These are phyloP conservation scores for Psettodes erumei DNA, from an alignment of 2,113 vertebrate species.

Conservation along the genomic window DNA sequence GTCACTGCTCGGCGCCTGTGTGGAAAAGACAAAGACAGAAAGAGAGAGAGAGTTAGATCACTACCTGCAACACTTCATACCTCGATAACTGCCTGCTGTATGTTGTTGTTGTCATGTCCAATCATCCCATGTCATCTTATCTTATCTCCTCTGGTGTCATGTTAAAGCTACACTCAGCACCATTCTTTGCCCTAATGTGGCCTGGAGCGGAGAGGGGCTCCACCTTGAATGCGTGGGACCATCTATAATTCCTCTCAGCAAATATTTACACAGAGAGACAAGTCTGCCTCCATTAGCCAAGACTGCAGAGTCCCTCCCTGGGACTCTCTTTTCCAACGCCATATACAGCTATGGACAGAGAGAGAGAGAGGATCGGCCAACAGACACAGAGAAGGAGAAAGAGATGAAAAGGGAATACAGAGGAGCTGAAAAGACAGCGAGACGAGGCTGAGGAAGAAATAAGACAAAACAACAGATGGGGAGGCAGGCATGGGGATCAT, in stretches of 20 bases:
- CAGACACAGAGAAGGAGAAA: background rate
- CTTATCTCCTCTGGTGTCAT: background rate
- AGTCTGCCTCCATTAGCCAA: constrained; percentile 67
- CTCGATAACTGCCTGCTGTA: background rate
- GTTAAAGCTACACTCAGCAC: constrained; percentile 29
- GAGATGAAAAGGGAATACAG: background rate
- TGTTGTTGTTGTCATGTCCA: background rate
- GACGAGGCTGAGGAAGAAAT: background rate
- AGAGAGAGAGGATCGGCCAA: constrained; percentile 14
- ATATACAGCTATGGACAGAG: constrained; percentile 73
- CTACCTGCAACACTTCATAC: constrained; percentile 4
- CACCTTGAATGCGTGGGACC: constrained; percentile 67
- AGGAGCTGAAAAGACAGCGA: background rate
- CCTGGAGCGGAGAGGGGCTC: constrained; percentile 51
- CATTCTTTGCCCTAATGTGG: constrained; percentile 78
- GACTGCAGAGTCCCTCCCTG: constrained; percentile 52
- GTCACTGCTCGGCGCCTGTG: constrained; percentile 82
- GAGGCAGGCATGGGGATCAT: background rate
- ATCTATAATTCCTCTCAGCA: constrained; percentile 68
- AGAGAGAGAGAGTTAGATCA: constrained; percentile 36
- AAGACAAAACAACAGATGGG: background rate
- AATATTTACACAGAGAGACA: constrained; percentile 79
- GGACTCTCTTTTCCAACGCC: constrained; percentile 53
- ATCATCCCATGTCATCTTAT: background rate
- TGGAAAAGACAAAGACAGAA: constrained; percentile 63